A percentile compares a stretch with the other conserved stretches of the same genome.
These are phyloP conservation scores for Xiphydria camelus DNA, from an alignment of 2,888 invertebrate species.

Conservation along the genomic window DNA sequence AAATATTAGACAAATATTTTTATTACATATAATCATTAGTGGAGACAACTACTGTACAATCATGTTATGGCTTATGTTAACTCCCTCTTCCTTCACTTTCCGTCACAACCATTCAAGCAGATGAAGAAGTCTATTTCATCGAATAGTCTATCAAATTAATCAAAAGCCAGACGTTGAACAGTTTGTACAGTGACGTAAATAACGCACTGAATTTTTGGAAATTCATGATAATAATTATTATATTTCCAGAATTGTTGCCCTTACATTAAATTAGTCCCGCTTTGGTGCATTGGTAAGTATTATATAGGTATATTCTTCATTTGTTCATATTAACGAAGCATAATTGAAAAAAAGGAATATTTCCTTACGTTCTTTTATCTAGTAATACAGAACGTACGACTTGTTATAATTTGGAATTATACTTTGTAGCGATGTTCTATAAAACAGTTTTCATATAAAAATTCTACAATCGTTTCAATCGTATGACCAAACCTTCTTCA, in stretches of 20 bases:
- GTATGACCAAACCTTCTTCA: too few relatives aligned
- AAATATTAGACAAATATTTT: conserved; percentile 45
- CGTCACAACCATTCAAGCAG: background rate
- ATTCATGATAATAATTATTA: too few relatives aligned
- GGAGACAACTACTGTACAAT: conserved; percentile 36
- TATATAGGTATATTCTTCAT: background rate
- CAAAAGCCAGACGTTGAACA: background rate
- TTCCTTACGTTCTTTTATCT: too few relatives aligned
- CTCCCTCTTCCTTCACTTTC: background rate
- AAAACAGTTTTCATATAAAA: too few relatives aligned
- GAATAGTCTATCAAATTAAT: background rate
- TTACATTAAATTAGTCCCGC: too few relatives aligned
- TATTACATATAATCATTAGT: conserved; percentile 36
- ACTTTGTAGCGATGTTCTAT: too few relatives aligned
- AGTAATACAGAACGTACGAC: too few relatives aligned
- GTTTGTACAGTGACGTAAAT: background rate
- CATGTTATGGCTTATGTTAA: conserved; percentile 22
- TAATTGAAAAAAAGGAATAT: background rate
- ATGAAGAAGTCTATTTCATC: background rate
- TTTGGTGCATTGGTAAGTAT: too few relatives aligned
- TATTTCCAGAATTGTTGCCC: too few relatives aligned
- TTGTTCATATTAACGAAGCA: background rate
- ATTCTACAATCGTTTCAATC: too few relatives aligned
- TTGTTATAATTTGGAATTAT: too few relatives aligned
- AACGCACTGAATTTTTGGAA: background rate